These are phyloP conservation scores for Austrolebias charrua DNA, from an alignment of 2,797 vertebrate species.

Conservation along the genomic window DNA sequence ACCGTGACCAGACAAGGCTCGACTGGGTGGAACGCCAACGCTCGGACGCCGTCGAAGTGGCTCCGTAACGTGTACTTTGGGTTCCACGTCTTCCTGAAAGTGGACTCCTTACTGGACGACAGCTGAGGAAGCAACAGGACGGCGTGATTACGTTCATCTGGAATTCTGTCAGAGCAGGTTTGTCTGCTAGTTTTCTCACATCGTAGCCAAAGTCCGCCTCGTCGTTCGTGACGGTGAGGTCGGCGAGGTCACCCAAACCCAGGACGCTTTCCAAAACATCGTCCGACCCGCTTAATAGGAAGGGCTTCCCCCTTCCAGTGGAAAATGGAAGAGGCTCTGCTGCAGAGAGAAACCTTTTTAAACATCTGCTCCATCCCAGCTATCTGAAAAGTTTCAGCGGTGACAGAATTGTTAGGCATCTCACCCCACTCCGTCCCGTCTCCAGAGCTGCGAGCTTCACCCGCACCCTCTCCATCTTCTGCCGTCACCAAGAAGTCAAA, in stretches of 20 bases:
- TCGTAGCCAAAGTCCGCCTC: constrained; percentile 96
- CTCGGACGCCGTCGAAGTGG: constrained; percentile 96
- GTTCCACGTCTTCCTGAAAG: constrained; percentile 98
- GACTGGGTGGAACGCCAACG: constrained; percentile 96
- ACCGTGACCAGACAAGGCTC: constrained; percentile 97
- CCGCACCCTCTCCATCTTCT: constrained; percentile 97
- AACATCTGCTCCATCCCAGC: background rate
- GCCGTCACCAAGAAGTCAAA: constrained; percentile 98
- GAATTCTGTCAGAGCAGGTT: fast-evolving
- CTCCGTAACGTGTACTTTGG: constrained; percentile 96
- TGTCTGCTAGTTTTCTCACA: constrained; percentile 72
- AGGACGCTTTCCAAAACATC: constrained; percentile 95
- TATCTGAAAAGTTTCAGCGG: no score
- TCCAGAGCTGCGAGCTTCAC: constrained; percentile 96
- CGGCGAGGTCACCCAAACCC: constrained; percentile 96
- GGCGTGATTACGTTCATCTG: no score
- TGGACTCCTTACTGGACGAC: constrained; percentile 94
- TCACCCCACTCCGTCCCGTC: constrained; percentile 99
- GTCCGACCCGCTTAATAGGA: constrained; percentile 95
- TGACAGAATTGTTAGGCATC: constrained; percentile 29
- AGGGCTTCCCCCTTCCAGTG: constrained; percentile 92
- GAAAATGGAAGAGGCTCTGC: constrained; percentile 95
- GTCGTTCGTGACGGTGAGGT: constrained; percentile 98
- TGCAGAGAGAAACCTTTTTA: constrained; percentile 65
- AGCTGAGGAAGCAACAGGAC: constrained; percentile 69